Evolutionary conservation across 1,140 invertebrate genomes (phyloP).

Genomic region (Adoxophyes honmai): DNA sequence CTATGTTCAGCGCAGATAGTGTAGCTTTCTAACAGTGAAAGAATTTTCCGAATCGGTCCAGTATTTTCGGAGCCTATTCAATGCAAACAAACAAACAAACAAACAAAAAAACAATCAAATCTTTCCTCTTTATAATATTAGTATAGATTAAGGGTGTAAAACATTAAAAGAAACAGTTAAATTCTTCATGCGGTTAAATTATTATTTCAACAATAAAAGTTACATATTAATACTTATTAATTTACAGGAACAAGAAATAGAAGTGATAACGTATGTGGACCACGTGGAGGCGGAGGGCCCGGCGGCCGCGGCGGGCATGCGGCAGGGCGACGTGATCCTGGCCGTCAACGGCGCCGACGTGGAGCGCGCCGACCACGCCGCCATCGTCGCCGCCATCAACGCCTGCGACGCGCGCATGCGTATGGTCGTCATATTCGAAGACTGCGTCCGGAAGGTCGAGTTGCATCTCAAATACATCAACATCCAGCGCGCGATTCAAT

Average conservation of each 20-base stretch:
- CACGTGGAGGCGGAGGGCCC: constrained; percentile 95
- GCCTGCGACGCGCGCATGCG: constrained; percentile 93
- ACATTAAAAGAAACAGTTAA: too few species aligned
- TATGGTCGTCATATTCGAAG: constrained; percentile 96
- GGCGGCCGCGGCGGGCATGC: constrained; percentile 93
- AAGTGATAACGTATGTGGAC: constrained; percentile 97
- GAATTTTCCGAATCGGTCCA: too few species aligned
- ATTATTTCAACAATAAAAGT: too few species aligned
- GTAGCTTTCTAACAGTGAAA: too few species aligned
- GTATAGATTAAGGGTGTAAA: too few species aligned
- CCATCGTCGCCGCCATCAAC: constrained; percentile 93
- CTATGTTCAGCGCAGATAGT: too few species aligned
- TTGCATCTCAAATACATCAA: constrained; percentile 94
- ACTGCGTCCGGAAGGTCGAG: constrained; percentile 95
- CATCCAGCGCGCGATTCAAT: constrained; percentile 89
- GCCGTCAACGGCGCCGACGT: constrained; percentile 96
- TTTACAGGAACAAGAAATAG: constrained; percentile 83
- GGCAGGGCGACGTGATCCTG: constrained; percentile 95
- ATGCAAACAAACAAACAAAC: too few species aligned
- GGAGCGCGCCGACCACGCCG: constrained; percentile 93
- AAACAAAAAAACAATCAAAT: too few species aligned
- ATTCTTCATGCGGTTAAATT: too few species aligned
- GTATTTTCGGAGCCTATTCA: too few species aligned
- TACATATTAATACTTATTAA: constrained; percentile 16
- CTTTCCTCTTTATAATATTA: too few species aligned